Base-by-base conservation (phyloP, 1,140 invertebrate genomes). In the Drosophila rufa region DNA sequence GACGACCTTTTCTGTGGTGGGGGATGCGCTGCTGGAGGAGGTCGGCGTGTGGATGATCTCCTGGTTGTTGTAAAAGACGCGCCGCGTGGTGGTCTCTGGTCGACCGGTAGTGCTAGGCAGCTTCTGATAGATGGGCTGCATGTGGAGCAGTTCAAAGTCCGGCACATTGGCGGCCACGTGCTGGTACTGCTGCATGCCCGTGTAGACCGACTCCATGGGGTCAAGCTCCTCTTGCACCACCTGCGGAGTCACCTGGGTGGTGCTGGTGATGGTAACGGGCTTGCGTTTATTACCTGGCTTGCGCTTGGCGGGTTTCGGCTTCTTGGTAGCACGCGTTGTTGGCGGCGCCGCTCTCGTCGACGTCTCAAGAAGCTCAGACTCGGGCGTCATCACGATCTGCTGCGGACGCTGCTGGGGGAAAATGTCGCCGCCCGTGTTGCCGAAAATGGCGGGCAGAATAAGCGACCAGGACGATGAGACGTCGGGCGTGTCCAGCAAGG, bases 401-500 rank as follows among this genome's bases (percentile, higher is more conserved):
- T 92, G 92, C 33, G 94, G 93, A 42, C 90, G 84, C 82, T 94
- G 94, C 80, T 95, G 94, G 4, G 94, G 94, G n/a, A 94, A 93
- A 43, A 95, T 94, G 50, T 95, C 95, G n/a, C 93, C 93, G 11
- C 95, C 95, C 8, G 95, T 95, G 76, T 95, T 96, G 1, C 95
- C 95, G 86, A 97, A 95, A 74, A 97, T 96, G 2, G 96, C 95
- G 2, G 96, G 96, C 53, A 97, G 93, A 66, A 97, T 96, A 62
- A 96, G 95, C 59, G 95, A 96, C 96, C 96, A 97, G n/a, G 96
- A 94, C 80, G 96, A 93, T 58, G 96, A 94, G 66, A 96, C 94
- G 92, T 97, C 94, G 46, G 96, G 95, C 5, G 95, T 95, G 80
- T 95, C 95, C 15, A 95, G 92, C 1, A 95, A 93, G 14, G 95